phyloP scores from a whole-genome alignment of 2,888 invertebrate genomes.

The Vesta saturnalis region DNA sequence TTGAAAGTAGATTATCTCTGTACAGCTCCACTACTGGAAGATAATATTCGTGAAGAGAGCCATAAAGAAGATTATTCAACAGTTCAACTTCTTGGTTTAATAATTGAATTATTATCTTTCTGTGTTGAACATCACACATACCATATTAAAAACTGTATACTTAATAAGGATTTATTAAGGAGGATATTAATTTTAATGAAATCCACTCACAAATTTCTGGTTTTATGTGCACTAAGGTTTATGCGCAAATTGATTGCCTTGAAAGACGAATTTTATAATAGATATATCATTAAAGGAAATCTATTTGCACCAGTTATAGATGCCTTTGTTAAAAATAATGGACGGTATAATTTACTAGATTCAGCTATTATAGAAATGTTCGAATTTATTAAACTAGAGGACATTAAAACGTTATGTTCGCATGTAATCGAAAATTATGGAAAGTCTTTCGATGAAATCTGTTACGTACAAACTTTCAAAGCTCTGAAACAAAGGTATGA shows the following conservation, averaged over 20 bases:
- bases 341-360: slow-evolving; percentile 97
- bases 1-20: slow-evolving; percentile 49
- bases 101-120: slow-evolving; percentile 95
- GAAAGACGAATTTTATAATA: slow-evolving; percentile 98
- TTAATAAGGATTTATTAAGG: slow-evolving; percentile 95
- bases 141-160: slow-evolving; percentile 97
- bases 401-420: slow-evolving; percentile 88
- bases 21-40: slow-evolving; percentile 90
- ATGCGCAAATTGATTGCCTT: slow-evolving; percentile 96
- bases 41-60: slow-evolving; percentile 90
- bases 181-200: slow-evolving; percentile 96
- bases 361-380: slow-evolving; percentile 99
- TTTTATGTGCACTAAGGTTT: slow-evolving; percentile 94
- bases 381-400: slow-evolving; percentile 96
- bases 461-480: slow-evolving; percentile 98
- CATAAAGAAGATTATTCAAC: slow-evolving; percentile 96
- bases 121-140: slow-evolving; percentile 99
- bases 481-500: slow-evolving; percentile 89
- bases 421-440: slow-evolving; percentile 97
- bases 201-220: slow-evolving; percentile 96
- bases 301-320: slow-evolving; percentile 96
- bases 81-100: slow-evolving; percentile 93
- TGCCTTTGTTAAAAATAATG: slow-evolving; percentile 95
- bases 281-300: slow-evolving; percentile 94
- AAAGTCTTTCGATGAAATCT: slow-evolving; percentile 91